Percentiles rank a stretch among this genome's conserved stretches.
Conservation (phyloP, 2,888 invertebrate genomes). For the Odontocolon sp. region DNA sequence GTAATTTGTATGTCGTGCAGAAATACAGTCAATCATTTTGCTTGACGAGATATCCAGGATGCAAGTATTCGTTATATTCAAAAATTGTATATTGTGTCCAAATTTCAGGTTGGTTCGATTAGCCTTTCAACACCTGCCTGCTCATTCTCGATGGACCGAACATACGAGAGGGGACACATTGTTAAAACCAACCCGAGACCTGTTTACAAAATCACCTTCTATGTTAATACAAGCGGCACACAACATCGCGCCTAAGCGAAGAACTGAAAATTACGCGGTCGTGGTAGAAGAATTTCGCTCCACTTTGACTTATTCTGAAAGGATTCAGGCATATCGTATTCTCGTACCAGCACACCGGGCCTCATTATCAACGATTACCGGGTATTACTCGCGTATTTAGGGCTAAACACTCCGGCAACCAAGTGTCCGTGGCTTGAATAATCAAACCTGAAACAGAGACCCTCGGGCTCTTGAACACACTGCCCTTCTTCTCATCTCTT, state of each 20-base stretch:
- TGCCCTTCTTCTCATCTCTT: slow-evolving; percentile 30
- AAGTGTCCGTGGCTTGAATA: slow-evolving; percentile 70
- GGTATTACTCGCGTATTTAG: slow-evolving; percentile 76
- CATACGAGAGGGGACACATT: slow-evolving; percentile 29
- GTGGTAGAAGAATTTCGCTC: slow-evolving; percentile 40
- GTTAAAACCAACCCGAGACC: slow-evolving; percentile 25
- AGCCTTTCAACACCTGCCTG: slow-evolving; percentile 63
- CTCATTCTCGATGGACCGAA: background rate
- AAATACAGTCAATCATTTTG: slow-evolving; percentile 34
- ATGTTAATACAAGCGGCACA: slow-evolving; percentile 44
- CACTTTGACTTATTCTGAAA: slow-evolving; percentile 23
- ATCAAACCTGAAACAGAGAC: slow-evolving; percentile 57
- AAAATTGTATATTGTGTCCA: slow-evolving; percentile 50
- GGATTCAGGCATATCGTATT: slow-evolving; percentile 7
- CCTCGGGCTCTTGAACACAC: slow-evolving; percentile 49
- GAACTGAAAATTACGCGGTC: slow-evolving; percentile 41
- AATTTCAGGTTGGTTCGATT: slow-evolving; percentile 41
- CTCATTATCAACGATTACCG: slow-evolving; percentile 75
- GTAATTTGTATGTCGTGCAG: slow-evolving; percentile 1
- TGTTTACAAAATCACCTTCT: slow-evolving; percentile 48
- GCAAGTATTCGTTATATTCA: slow-evolving; percentile 55
- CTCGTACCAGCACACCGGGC: slow-evolving; percentile 50
- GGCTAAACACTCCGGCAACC: slow-evolving; percentile 70
- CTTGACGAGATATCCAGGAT: slow-evolving; percentile 1
- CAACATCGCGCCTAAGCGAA: slow-evolving; percentile 45